A percentile compares a stretch with the other conserved stretches of the same genome.
These are phyloP conservation scores for Anastrepha obliqua DNA, from an alignment of 1,140 invertebrate genomes.

Conservation along the genomic window DNA sequence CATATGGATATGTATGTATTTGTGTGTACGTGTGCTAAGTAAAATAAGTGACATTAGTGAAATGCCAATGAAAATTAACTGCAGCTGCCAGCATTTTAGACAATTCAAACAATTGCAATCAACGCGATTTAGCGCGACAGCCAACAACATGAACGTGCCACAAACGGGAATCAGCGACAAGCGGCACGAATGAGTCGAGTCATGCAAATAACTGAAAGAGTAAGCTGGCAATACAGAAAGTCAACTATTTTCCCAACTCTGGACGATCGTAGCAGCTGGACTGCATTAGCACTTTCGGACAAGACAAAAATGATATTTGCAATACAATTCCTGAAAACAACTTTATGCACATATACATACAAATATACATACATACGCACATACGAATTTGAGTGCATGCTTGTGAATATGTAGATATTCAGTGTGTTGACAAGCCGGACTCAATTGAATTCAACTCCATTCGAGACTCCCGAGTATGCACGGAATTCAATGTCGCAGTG, in stretches of 20 bases:
- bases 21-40: constrained; percentile 1
- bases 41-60: constrained; percentile 51
- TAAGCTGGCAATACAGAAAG: constrained; percentile 31
- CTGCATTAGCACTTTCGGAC: constrained; percentile 12
- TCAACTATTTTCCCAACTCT: constrained; percentile 43
- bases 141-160: neutral
- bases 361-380: neutral
- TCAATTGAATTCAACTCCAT: constrained; percentile 39
- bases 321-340: neutral
- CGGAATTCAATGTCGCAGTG: constrained; percentile 27
- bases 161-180: neutral
- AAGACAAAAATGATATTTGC: constrained; percentile 5
- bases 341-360: neutral
- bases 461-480: constrained; percentile 24
- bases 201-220: constrained; percentile 38
- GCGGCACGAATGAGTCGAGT: constrained; percentile 14
- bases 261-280: neutral
- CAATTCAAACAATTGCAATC: constrained; percentile 46
- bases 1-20: neutral
- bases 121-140: constrained; percentile 19
- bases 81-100: constrained; percentile 47
- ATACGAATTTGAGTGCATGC: neutral
- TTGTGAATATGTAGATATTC: neutral
- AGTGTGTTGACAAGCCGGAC: neutral
- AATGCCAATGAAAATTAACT: constrained; percentile 52